A percentile compares a stretch with the other conserved stretches of the same genome.
These are phyloP conservation scores for Pycnonotus jocosus DNA, from an alignment of 2,113 vertebrate species.

Conservation along the genomic window DNA sequence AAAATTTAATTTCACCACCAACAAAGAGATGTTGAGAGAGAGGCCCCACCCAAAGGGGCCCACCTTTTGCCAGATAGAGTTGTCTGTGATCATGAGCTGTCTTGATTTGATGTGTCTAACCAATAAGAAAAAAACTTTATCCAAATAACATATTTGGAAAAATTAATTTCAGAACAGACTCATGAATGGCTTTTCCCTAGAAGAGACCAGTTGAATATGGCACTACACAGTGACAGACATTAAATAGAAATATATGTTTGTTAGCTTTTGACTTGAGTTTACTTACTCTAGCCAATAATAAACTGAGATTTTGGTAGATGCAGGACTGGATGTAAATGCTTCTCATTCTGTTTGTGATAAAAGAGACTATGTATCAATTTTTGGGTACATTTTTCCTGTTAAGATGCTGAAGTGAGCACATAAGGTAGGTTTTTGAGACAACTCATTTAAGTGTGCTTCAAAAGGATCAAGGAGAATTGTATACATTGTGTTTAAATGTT, in stretches of 20 bases:
- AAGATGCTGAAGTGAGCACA: not conserved
- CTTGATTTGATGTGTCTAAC: not conserved
- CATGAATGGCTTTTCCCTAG: not conserved
- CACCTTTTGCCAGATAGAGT: not conserved
- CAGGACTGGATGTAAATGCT: not conserved
- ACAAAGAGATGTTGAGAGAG: not conserved
- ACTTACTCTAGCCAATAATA: not conserved
- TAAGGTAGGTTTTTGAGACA: not conserved
- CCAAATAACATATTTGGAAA: not conserved
- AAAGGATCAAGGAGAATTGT: not conserved
- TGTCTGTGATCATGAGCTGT: not conserved
- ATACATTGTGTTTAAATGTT: not conserved
- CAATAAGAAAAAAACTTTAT: not conserved
- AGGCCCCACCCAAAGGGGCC: not conserved
- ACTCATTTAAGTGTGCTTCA: not conserved
- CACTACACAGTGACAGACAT: not conserved
- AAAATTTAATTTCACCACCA: not conserved
- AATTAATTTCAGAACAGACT: not conserved
- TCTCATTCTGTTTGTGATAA: not conserved
- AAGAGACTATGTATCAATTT: not conserved
- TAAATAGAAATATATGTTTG: not conserved
- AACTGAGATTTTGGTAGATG: not conserved
- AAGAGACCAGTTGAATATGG: not conserved
- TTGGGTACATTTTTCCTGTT: rapidly evolving
- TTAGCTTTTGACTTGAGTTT: not conserved